Evolutionary conservation across 2,113 vertebrate genomes (phyloP).

Genomic region (Petromus typicus): DNA sequence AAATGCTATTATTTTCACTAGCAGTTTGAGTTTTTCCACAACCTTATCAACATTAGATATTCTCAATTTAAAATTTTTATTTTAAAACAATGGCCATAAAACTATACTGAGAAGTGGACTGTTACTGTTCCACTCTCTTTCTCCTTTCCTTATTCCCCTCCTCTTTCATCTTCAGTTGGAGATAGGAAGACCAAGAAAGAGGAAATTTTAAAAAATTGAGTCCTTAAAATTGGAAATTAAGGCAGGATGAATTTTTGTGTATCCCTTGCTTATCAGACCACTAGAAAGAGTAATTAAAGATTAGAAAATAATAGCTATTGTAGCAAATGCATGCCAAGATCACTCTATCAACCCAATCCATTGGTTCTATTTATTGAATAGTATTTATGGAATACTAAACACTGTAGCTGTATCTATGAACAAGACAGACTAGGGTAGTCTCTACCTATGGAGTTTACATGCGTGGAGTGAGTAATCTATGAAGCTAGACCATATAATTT

Average conservation of each 20-base stretch:
- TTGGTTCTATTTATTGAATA: background rate
- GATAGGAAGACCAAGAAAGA: background rate
- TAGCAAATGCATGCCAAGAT: background rate
- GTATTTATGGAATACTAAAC: background rate
- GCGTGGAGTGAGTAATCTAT: background rate
- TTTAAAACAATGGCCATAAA: slow-evolving; percentile 51
- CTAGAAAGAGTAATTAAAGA: slow-evolving; percentile 8
- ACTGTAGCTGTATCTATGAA: background rate
- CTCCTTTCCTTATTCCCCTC: background rate
- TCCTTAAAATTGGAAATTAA: background rate
- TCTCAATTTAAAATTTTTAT: slow-evolving; percentile 30
- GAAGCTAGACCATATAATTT: background rate
- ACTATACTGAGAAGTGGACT: background rate
- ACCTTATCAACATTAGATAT: slow-evolving; percentile 7
- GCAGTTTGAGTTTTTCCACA: slow-evolving; percentile 33
- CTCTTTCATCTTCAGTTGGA: background rate
- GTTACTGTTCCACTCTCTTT: background rate
- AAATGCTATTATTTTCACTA: slow-evolving; percentile 28
- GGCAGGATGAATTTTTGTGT: slow-evolving; percentile 33
- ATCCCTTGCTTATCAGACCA: background rate
- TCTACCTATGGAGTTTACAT: background rate
- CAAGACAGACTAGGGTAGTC: background rate
- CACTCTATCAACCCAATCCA: background rate
- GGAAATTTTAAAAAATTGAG: background rate
- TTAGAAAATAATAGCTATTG: slow-evolving; percentile 1